These are phyloP conservation scores for Amblyopsis hoosieri DNA, from an alignment of 2,797 vertebrate genomes.

Conservation along the genomic window DNA sequence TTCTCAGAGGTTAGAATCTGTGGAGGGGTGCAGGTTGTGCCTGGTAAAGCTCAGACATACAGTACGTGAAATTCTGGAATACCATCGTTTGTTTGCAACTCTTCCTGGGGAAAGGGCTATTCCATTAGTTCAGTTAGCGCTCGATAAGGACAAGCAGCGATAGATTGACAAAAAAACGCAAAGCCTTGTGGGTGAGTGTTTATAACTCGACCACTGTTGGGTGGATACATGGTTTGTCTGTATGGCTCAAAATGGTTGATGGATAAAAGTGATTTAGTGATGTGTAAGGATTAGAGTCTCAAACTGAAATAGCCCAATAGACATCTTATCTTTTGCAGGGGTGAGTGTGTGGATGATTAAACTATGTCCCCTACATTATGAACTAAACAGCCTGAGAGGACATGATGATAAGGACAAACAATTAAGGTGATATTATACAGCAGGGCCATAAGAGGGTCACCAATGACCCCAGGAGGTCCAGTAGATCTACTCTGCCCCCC, in stretches of 20 bases:
- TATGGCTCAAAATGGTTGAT: slow-evolving; percentile 27
- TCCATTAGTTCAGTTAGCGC: slow-evolving; percentile 12
- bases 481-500: too few relatives aligned
- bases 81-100: slow-evolving; percentile 22
- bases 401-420: too few relatives aligned
- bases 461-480: too few relatives aligned
- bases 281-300: slow-evolving; percentile 5
- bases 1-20: neutral
- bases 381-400: too few relatives aligned
- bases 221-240: slow-evolving; percentile 28
- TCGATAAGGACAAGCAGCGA: slow-evolving; percentile 39
- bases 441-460: too few relatives aligned
- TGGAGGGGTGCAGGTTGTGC: neutral
- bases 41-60: slow-evolving; percentile 32
- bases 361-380: too few relatives aligned
- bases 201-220: slow-evolving; percentile 29
- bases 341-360: too few relatives aligned
- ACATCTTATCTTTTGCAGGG: too few relatives aligned
- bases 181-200: slow-evolving; percentile 35
- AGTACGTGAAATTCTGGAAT: slow-evolving; percentile 12
- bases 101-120: slow-evolving; percentile 9
- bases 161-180: slow-evolving; percentile 28
- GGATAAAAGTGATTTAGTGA: slow-evolving; percentile 12
- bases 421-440: too few relatives aligned
- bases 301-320: too few relatives aligned